A percentile compares a stretch with the other conserved stretches of the same genome.
Conservation (phyloP, 2,888 invertebrate genomes). For the Platycnemis pennipes region DNA sequence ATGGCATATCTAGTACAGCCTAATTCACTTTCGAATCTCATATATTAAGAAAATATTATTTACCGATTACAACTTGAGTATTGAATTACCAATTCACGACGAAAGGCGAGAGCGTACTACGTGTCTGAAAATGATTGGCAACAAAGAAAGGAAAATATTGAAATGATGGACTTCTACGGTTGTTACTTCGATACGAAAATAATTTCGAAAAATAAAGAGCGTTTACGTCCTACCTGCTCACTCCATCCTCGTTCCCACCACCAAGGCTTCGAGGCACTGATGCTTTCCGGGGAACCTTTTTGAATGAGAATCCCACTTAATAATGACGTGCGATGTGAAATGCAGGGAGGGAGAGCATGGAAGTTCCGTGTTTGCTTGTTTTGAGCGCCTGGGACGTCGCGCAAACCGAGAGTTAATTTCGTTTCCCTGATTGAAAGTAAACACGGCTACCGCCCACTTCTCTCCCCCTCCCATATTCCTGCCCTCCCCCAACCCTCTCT, state of each 20-base stretch:
- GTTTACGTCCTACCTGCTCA: neutral
- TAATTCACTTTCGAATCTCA: no score
- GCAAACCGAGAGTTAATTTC: neutral
- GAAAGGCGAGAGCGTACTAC: no score
- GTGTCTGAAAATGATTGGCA: neutral
- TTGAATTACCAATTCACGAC: no score
- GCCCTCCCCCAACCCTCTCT: no score
- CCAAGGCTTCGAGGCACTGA: neutral
- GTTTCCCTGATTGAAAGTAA: constrained; percentile 17
- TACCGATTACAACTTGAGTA: no score
- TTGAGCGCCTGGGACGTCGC: neutral
- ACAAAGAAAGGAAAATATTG: neutral
- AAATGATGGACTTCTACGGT: no score
- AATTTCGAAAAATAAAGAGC: neutral
- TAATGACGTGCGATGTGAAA: neutral
- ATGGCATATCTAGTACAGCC: no score
- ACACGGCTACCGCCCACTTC: neutral
- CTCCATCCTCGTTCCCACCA: neutral
- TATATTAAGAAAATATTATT: no score
- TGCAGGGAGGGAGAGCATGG: neutral
- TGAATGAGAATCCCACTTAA: neutral
- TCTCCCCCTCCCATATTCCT: neutral
- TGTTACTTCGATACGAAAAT: neutral
- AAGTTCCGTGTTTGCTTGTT: neutral
- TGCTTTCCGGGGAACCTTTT: neutral